Evolutionary conservation across 2,113 vertebrate species (phyloP), one percentile per base, ranked within the genome.

Genomic region (Tricholaema leucomelas): DNA sequence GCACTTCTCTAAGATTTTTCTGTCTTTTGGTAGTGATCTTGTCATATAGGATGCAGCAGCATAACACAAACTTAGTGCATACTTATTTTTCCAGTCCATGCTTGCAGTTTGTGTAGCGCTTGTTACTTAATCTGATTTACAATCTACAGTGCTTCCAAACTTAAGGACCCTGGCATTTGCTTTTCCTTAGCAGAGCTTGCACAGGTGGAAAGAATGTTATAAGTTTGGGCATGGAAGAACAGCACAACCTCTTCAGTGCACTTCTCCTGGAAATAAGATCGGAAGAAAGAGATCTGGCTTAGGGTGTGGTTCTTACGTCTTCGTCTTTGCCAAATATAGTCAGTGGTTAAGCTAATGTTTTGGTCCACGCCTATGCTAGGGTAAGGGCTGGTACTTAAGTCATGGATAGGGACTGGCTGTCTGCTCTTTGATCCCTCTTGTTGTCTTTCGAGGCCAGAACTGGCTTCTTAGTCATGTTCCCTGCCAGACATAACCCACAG

Each of bases 401-500:
- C 58, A 60, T 52, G 19, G 77, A 36, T 13, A 21, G 63, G n/a
- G 38, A n/a, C 30, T 66, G 82, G 0, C 75, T 89, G 87, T 76
- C 91, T 90, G 55, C 61, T 87, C 33, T 88, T 91, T 95, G 87
- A 73, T 96, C 86, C 67, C 33, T 86, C 31, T 12, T 95, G 61
- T 35, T 79, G 64, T 88, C 78, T 75, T 65, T 81, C 91, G 59
- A 81, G 69, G 86, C 50, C 67, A 81, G 64, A 81, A 55, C 81
- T 42, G 56, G n/a, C 61, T 20, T 55, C 85, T 96, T 96, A 96
- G 77, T 87, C 65, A 58, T 66, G 63, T 81, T 74, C 38, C 66
- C 59, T 95, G 90, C 92, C 88, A 95, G 87, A 89, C 91, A 52
- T 48, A 85, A 78, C 81, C 52, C 46, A 64, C 31, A 72, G 52